phyloP scores from a whole-genome alignment of 2,888 invertebrate genomes.

The Ormyrus pomaceus region DNA sequence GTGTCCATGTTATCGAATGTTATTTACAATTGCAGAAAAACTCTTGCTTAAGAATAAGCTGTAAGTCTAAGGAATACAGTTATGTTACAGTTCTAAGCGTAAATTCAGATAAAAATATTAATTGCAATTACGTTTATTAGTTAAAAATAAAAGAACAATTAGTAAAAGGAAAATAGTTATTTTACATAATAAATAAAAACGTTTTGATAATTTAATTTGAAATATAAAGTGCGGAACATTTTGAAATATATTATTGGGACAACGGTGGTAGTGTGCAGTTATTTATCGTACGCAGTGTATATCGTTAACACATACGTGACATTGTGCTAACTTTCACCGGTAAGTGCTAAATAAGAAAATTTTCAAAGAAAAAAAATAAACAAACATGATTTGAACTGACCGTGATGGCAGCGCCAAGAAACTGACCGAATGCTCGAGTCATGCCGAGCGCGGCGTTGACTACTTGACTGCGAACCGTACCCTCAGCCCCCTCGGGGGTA shows the following conservation, averaged over 20 bases:
- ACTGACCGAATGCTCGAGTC: conserved; percentile 86
- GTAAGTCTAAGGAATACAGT: no score
- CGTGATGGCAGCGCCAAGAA: conserved; percentile 87
- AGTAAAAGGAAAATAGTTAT: neutral
- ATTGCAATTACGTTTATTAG: no score
- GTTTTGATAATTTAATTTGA: neutral
- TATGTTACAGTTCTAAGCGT: no score
- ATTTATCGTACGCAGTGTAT: neutral
- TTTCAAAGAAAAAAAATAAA: conserved; percentile 28
- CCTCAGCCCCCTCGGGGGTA: conserved; percentile 63
- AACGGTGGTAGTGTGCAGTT: neutral
- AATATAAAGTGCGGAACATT: neutral
- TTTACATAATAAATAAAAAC: neutral
- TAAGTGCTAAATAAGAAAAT: conserved; percentile 6
- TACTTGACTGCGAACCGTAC: conserved; percentile 77
- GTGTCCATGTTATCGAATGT: no score
- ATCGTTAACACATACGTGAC: neutral
- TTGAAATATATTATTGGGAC: neutral
- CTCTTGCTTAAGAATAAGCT: no score
- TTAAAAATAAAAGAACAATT: no score
- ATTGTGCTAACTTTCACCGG: neutral
- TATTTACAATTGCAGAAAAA: no score
- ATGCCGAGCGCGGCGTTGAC: conserved; percentile 86
- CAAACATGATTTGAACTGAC: conserved; percentile 73
- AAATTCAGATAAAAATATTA: no score